phyloP scores from a whole-genome alignment of 1,140 invertebrate genomes.

The fruit fly (Drosophila melanogaster) region DNA sequence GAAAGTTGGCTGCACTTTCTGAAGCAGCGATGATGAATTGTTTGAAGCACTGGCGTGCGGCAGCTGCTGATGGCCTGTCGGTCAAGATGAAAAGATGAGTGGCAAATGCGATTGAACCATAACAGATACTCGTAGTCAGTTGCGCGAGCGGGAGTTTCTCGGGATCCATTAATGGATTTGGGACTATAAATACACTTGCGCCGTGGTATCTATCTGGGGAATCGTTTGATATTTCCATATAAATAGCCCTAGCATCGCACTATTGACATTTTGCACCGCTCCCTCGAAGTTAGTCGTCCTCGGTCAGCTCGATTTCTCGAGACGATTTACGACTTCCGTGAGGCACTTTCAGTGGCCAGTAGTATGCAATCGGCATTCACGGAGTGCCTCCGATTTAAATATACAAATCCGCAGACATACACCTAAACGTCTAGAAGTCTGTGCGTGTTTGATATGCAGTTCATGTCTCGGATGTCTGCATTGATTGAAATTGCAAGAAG shows the following conservation, averaged over 20 bases:
- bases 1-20: conserved; percentile 55
- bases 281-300: conserved; percentile 25
- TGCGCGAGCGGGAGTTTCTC: conserved; percentile 12
- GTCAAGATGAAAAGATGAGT: conserved; percentile 70
- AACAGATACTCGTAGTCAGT: conserved; percentile 40
- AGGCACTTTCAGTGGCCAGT: conserved; percentile 67
- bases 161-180: conserved; percentile 42
- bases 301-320: conserved; percentile 52
- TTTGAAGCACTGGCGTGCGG: conserved; percentile 23
- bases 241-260: conserved; percentile 55
- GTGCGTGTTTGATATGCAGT: conserved; percentile 70
- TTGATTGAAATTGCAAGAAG: conserved; percentile 57
- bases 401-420: conserved; percentile 40
- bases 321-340: conserved; percentile 80
- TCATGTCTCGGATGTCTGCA: conserved; percentile 57
- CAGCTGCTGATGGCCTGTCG: conserved; percentile 62
- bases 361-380: conserved; percentile 69
- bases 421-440: conserved; percentile 6
- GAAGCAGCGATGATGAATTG: conserved; percentile 68
- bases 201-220: conserved; percentile 29
- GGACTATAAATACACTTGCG: conserved; percentile 45
- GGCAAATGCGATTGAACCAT: conserved; percentile 67
- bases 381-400: conserved; percentile 70
- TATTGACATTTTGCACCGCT: conserved; percentile 60
- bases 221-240: conserved; percentile 58